Conservation (phyloP, 1,140 invertebrate genomes). For the Euura saliciscinereae region DNA sequence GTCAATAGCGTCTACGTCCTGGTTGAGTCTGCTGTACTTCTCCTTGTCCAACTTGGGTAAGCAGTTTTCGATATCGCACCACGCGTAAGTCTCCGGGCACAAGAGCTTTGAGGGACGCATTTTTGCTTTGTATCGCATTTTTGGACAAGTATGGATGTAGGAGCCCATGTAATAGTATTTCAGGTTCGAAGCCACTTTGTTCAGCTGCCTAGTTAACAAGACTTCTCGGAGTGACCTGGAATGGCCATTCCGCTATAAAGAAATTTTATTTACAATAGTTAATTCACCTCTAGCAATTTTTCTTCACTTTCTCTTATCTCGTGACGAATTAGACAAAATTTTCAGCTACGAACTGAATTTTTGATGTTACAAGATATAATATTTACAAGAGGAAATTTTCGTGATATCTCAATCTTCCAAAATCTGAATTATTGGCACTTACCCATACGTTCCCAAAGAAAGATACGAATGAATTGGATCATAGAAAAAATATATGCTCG, state of each 20-base stretch:
- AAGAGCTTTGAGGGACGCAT: conserved; percentile 88
- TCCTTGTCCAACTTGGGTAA: conserved; percentile 71
- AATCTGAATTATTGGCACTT: conserved; percentile 62
- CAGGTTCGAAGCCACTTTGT: conserved; percentile 66
- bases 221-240: conserved; percentile 73
- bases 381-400: no score
- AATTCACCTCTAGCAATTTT: no score
- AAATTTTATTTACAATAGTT: no score
- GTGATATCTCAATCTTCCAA: no score
- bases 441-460: conserved; percentile 91
- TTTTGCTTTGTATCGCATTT: conserved; percentile 97
- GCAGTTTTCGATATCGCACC: conserved; percentile 78
- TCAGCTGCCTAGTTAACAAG: conserved; percentile 76
- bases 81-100: conserved; percentile 92
- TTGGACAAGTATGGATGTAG: conserved; percentile 96
- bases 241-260: conserved; percentile 24
- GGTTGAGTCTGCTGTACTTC: conserved; percentile 73
- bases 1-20: conserved; percentile 49
- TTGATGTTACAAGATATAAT: no score
- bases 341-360: no score
- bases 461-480: conserved; percentile 90
- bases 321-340: no score
- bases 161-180: conserved; percentile 98
- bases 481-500: conserved; percentile 99
- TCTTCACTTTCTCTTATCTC: no score